Evolutionary conservation across 2,888 invertebrate species (phyloP), one percentile per base, ranked within the genome.

Genomic region (Buathra laborator): DNA sequence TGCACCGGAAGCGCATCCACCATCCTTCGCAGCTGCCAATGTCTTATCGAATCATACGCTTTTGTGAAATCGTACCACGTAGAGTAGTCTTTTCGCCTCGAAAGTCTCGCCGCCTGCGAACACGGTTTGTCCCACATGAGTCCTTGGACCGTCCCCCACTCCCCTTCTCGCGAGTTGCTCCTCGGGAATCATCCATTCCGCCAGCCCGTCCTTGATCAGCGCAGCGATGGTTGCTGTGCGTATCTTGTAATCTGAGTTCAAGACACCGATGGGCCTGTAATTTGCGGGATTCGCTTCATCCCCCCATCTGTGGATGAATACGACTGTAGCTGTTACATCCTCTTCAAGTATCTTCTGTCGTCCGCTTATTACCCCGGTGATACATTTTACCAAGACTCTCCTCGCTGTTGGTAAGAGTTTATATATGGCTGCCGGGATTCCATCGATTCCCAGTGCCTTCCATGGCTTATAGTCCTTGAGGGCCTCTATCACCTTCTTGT

Each of bases 191-290:
- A 53, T 53, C 82, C 75, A 79, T 2, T 86, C 86, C 1, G 29
- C 16, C 10, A 83, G 24, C 2, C 68, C 12, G 64, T 78, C 83
- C 43, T 10, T 74, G 3, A 43, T 72, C 24, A 78, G 10, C 37
- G 66, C 37, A 9, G 80, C 82, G 12, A 89, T 86, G 7, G 83
- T 77, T 3, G 84, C 81, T 0, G 89, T 89, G 0, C 88, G 16
- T 5, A 88, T 80, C 62, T 90, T 90, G 67, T 89, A 88, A 62
- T 90, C 90, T 5, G 86, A 85, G 82, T 90, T 90, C 10, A 90
- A 77, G 2, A 90, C 64, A 0, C 88, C 85, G 6, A 89, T 90
- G 10, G 88, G 88, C 46, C 87, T 64, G 66, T 89, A 89, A 51
- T 87, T 88, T 0, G 83, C 81, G 0, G 89, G 89, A 51, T 89